Evolutionary conservation across 2,797 vertebrate species (phyloP).

Genomic region (Chaenodraco wilsoni): DNA sequence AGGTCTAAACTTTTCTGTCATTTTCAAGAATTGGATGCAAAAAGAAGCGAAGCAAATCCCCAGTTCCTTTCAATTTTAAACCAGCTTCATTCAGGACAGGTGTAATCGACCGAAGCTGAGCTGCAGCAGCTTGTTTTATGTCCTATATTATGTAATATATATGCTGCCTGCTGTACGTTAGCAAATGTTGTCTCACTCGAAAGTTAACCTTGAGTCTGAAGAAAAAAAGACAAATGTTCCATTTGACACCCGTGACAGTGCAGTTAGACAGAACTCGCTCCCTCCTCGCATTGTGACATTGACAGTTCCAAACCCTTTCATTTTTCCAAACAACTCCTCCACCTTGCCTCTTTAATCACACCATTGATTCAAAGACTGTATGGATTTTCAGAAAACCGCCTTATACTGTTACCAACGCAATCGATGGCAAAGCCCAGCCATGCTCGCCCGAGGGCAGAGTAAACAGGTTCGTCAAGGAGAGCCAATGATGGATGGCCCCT

Average conservation of each 20-base stretch:
- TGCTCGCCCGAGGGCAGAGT: constrained; percentile 25
- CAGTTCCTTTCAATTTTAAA: not conserved
- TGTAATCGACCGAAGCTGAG: not conserved
- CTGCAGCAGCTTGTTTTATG: constrained; percentile 7
- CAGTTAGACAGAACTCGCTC: not conserved
- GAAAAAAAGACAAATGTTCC: constrained; percentile 45
- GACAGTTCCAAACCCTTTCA: constrained; percentile 36
- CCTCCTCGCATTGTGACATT: constrained; percentile 33
- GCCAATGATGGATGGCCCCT: constrained; percentile 64
- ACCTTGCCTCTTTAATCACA: constrained; percentile 38
- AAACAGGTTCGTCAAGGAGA: constrained; percentile 62
- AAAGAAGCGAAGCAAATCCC: not conserved
- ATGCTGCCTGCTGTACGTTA: constrained; percentile 5
- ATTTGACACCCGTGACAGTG: constrained; percentile 26
- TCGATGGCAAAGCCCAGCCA: constrained; percentile 50
- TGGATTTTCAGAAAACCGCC: constrained; percentile 34
- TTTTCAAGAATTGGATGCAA: not conserved
- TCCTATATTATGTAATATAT: not conserved
- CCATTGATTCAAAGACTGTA: constrained; percentile 29
- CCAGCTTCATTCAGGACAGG: not conserved
- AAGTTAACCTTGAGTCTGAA: constrained; percentile 46
- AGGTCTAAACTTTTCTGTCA: not conserved
- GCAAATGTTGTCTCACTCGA: constrained; percentile 21
- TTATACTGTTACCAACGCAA: constrained; percentile 36
- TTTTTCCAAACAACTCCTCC: constrained; percentile 19